A percentile compares a stretch with the other conserved stretches of the same genome.
These are phyloP conservation scores for Oscheius myriophilus DNA, from an alignment of 2,888 invertebrate species.

Conservation along the genomic window DNA sequence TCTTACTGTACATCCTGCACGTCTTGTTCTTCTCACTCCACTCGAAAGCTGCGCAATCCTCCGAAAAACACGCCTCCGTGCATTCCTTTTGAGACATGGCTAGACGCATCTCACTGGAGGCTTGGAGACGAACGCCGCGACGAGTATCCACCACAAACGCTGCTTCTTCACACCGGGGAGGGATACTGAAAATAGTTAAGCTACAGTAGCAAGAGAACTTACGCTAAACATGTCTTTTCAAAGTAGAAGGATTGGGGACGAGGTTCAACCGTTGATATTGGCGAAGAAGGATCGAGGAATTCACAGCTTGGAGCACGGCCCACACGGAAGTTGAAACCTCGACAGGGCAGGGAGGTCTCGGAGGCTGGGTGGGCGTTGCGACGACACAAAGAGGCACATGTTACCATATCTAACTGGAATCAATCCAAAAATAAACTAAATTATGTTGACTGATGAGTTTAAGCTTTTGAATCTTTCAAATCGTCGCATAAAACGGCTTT, in stretches of 20 bases:
- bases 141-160: constrained; percentile 45
- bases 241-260: constrained; percentile 30
- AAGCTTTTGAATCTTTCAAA: too few species aligned
- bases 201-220: neutral
- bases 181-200: constrained; percentile 19
- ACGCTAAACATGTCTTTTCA: constrained; percentile 45
- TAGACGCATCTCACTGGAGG: constrained; percentile 2
- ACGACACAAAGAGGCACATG: constrained; percentile 48
- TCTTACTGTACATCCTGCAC: constrained; percentile 20
- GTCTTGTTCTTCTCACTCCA: constrained; percentile 36
- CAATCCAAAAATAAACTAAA: too few species aligned
- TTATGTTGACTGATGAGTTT: too few species aligned
- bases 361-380: constrained; percentile 47
- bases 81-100: constrained; percentile 35
- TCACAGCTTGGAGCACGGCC: constrained; percentile 51
- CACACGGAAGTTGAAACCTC: constrained; percentile 55
- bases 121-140: constrained; percentile 38
- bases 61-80: constrained; percentile 43
- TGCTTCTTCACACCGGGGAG: constrained; percentile 40
- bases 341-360: constrained; percentile 48
- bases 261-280: neutral
- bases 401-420: constrained; percentile 46
- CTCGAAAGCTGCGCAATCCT: constrained; percentile 45
- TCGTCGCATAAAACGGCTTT: too few species aligned
- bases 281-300: constrained; percentile 40